A percentile compares a stretch with the other conserved stretches of the same genome.
Conservation (phyloP, 1,140 invertebrate genomes). For the Camponotus floridanus region DNA sequence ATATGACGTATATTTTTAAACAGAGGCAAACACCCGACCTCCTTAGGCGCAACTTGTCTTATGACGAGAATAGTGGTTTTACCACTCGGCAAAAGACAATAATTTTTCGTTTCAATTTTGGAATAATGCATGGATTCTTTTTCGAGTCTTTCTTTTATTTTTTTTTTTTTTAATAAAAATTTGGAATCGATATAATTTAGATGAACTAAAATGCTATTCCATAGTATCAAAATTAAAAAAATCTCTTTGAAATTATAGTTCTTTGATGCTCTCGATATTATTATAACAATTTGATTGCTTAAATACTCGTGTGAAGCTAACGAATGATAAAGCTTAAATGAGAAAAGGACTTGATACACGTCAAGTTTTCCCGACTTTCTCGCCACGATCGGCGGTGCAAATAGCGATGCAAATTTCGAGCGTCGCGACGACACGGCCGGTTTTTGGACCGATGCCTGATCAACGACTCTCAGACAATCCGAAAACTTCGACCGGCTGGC, state of each 20-base stretch:
- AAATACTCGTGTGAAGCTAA: not conserved
- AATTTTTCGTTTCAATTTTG: slow-evolving; percentile 11
- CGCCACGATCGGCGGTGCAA: not conserved
- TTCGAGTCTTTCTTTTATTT: not conserved
- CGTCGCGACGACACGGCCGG: slow-evolving; percentile 52
- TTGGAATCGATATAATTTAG: not conserved
- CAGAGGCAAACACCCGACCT: slow-evolving; percentile 70
- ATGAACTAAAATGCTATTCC: not conserved
- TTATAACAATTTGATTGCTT: too few species aligned
- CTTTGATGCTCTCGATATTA: not conserved
- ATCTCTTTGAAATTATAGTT: not conserved
- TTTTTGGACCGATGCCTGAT: slow-evolving; percentile 82
- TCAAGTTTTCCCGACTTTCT: not conserved
- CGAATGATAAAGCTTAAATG: too few species aligned
- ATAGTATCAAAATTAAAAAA: not conserved
- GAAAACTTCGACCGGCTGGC: slow-evolving; percentile 74
- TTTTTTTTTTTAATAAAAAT: not conserved
- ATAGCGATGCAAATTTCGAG: slow-evolving; percentile 34
- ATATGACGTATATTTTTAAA: slow-evolving; percentile 76
- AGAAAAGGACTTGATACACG: too few species aligned
- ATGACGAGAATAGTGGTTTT: slow-evolving; percentile 69
- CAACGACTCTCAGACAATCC: slow-evolving; percentile 79
- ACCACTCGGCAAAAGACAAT: slow-evolving; percentile 64
- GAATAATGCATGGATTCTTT: not conserved
- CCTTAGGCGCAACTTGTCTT: slow-evolving; percentile 73